A percentile compares a stretch with the other conserved stretches of the same genome.
phyloP scores from a whole-genome alignment of 2,888 invertebrate species.

The Neuroscelio doddi region DNA sequence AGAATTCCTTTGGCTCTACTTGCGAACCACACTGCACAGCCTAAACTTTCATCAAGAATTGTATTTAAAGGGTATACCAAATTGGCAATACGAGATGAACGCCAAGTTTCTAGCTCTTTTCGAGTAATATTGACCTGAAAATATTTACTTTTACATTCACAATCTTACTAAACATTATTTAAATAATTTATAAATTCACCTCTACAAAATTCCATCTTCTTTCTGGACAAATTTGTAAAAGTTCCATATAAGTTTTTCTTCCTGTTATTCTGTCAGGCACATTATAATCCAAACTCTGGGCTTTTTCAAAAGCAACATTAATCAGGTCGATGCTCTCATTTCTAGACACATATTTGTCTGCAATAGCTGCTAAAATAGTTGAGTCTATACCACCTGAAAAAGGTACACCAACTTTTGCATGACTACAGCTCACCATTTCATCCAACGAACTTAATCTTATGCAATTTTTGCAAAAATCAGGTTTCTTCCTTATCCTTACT shows the following conservation, averaged over 20 bases:
- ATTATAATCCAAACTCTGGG: conserved; percentile 73
- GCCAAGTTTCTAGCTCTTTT: conserved; percentile 77
- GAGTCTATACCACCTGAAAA: conserved; percentile 99
- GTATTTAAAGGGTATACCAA: conserved; percentile 90
- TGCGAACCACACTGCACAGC: conserved; percentile 98
- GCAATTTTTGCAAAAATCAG: conserved; percentile 78
- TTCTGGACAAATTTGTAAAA: conserved; percentile 79
- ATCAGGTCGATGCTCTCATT: conserved; percentile 88
- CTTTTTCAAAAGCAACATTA: conserved; percentile 92
- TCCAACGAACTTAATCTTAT: conserved; percentile 56
- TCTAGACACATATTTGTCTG: conserved; percentile 79
- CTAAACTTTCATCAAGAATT: conserved; percentile 96
- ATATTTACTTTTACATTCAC: too few species aligned
- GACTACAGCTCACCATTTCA: conserved; percentile 63
- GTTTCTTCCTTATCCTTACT: conserved; percentile 77
- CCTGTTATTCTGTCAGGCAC: conserved; percentile 92
- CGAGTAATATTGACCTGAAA: conserved; percentile 81
- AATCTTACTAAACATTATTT: too few species aligned
- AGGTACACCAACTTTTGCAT: conserved; percentile 82
- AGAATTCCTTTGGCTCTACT: conserved; percentile 80
- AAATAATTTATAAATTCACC: conserved; percentile 64
- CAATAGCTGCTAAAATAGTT: conserved; percentile 87
- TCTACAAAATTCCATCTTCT: conserved; percentile 89
- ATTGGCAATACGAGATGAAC: conserved; percentile 78
- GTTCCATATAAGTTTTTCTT: conserved; percentile 79